A percentile compares a stretch with the other conserved stretches of the same genome.
phyloP scores from a whole-genome alignment of 2,797 vertebrate genomes.

The Moxostoma hubbsi region DNA sequence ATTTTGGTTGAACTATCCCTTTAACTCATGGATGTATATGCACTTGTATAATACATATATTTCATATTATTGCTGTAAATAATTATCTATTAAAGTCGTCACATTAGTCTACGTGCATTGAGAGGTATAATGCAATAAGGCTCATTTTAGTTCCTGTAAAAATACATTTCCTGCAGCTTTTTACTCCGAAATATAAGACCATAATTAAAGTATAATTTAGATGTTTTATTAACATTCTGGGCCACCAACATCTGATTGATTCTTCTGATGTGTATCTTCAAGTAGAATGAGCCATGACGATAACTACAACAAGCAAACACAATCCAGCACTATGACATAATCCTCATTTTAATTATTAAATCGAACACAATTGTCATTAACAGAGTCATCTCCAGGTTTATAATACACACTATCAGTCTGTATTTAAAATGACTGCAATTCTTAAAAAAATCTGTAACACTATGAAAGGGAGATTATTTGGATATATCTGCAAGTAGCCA shows the following conservation, averaged over 20 bases:
- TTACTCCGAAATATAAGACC: background rate
- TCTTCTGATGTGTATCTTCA: background rate
- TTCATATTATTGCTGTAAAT: constrained; percentile 23
- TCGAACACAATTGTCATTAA: constrained; percentile 30
- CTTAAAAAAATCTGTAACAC: constrained; percentile 35
- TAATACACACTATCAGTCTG: constrained; percentile 29
- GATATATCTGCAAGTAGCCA: constrained; percentile 3
- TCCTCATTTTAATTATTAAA: constrained; percentile 48
- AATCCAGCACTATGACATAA: constrained; percentile 19
- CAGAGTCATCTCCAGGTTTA: constrained; percentile 28
- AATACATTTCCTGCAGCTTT: constrained; percentile 8
- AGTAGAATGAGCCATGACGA: background rate
- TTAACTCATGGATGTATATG: background rate
- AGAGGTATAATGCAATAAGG: background rate
- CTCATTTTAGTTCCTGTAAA: background rate
- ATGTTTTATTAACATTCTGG: constrained; percentile 13
- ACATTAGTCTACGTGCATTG: background rate
- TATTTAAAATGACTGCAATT: constrained; percentile 25
- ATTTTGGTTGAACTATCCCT: no score
- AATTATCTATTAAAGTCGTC: constrained; percentile 3
- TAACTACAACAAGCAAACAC: constrained; percentile 20
- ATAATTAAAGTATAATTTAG: background rate
- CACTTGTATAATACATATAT: constrained; percentile 9
- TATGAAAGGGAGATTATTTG: background rate
- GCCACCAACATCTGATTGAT: background rate